Percentiles rank a stretch among this genome's conserved stretches.
Evolutionary conservation across 2,113 vertebrate genomes (phyloP).

Genomic region (Tichodroma muraria): DNA sequence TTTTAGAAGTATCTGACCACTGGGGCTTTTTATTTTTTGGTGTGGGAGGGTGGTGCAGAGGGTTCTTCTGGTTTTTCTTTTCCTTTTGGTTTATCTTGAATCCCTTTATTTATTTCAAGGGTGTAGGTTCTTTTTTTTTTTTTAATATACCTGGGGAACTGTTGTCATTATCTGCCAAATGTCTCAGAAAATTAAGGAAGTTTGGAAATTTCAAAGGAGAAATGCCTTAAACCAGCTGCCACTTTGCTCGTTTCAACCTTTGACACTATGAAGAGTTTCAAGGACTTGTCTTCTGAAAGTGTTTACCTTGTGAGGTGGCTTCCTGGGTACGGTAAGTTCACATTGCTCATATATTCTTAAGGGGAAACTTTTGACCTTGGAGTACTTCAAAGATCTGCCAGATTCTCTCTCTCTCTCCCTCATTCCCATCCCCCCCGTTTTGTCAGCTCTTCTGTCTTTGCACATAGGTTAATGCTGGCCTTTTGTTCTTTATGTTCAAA

Average conservation of each 20-base stretch:
- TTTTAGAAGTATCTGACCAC: not conserved
- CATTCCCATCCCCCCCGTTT: not conserved
- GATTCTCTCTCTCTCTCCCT: not conserved
- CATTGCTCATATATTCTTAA: constrained; percentile 10
- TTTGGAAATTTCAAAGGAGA: not conserved
- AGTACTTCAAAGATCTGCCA: constrained; percentile 37
- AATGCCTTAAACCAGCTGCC: not conserved
- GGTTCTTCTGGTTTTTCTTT: not conserved
- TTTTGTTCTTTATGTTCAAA: constrained; percentile 40
- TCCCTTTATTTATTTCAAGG: not conserved
- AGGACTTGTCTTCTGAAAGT: constrained; percentile 29
- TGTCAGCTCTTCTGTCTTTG: not conserved
- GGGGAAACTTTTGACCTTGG: constrained; percentile 46
- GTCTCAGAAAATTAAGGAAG: not conserved
- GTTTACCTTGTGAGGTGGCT: constrained; percentile 43
- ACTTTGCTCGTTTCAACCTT: constrained; percentile 3
- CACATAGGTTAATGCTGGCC: constrained; percentile 16
- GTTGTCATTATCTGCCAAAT: not conserved
- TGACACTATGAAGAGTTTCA: constrained; percentile 8
- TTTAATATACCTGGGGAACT: not conserved
- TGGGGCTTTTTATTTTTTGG: too few species aligned
- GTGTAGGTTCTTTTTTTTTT: not conserved
- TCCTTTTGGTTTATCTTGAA: not conserved
- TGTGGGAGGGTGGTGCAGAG: fast-evolving
- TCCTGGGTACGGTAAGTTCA: constrained; percentile 33